These are phyloP conservation scores for Tenrec ecaudatus DNA, from an alignment of 2,113 vertebrate genomes.

Conservation along the genomic window DNA sequence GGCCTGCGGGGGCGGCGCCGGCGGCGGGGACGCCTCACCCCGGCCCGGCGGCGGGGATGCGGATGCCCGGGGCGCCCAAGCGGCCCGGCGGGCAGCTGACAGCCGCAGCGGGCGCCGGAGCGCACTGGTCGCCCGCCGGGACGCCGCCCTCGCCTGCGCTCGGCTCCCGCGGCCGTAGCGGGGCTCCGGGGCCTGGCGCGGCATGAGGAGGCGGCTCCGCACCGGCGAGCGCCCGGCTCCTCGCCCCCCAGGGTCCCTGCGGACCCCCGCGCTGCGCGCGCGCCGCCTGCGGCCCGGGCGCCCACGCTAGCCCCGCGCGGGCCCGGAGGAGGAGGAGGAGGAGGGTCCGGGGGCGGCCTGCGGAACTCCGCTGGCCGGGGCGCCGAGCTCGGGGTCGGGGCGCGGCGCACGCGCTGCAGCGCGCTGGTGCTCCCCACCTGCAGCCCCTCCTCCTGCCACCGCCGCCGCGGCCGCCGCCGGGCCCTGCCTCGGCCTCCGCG, in stretches of 20 bases:
- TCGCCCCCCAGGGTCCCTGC: conserved; percentile 63
- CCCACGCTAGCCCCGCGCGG: conserved; percentile 62
- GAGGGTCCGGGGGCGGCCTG: conserved; percentile 48
- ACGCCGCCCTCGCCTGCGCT: conserved; percentile 67
- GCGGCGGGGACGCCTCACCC: conserved; percentile 36
- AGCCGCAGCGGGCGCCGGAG: conserved; percentile 43
- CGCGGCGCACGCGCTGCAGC: conserved; percentile 40
- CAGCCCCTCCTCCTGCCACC: conserved; percentile 18
- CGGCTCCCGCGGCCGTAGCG: conserved; percentile 58
- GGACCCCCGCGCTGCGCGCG: conserved; percentile 47
- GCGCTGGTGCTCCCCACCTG: conserved; percentile 27
- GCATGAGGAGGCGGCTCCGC: conserved; percentile 76
- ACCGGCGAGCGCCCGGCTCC: conserved; percentile 69
- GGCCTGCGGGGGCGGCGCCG: conserved; percentile 66
- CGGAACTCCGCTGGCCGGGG: not conserved
- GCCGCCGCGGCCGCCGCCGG: not conserved
- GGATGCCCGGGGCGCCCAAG: conserved; percentile 48
- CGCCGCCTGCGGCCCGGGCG: conserved; percentile 55
- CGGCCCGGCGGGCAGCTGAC: conserved; percentile 31
- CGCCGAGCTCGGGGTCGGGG: not conserved
- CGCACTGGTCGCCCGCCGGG: conserved; percentile 44
- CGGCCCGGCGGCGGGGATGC: conserved; percentile 63
- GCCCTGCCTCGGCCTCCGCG: not conserved
- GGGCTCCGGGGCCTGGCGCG: conserved; percentile 67
- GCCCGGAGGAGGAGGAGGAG: not conserved